phyloP scores from a whole-genome alignment of 2,888 invertebrate genomes.

The Tipula confusa region DNA sequence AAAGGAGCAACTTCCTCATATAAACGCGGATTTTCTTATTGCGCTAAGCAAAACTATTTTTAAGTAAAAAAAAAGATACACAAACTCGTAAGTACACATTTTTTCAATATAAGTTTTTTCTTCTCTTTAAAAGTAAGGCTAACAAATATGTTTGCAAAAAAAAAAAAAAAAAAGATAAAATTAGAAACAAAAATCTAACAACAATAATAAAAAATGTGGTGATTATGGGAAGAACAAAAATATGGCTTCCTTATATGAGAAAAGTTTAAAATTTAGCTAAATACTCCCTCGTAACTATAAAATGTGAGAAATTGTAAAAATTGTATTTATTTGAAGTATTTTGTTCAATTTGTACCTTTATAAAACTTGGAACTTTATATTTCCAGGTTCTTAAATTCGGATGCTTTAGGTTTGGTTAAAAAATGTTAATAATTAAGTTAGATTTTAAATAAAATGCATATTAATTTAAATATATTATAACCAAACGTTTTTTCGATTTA shows the following conservation, averaged over 20 bases:
- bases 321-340: too few species aligned
- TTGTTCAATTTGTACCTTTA: neutral
- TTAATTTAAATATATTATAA: too few species aligned
- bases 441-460: too few species aligned
- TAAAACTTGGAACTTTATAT: too few species aligned
- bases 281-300: too few species aligned
- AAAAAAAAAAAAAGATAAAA: conserved; percentile 4
- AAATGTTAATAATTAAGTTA: too few species aligned
- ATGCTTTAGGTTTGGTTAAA: too few species aligned
- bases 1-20: neutral
- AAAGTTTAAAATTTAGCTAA: neutral
- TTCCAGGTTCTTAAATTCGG: too few species aligned
- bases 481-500: too few species aligned
- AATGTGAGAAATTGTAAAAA: neutral
- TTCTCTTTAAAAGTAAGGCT: conserved; percentile 14
- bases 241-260: neutral
- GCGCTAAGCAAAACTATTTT: neutral
- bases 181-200: neutral
- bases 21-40: conserved; percentile 20
- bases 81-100: neutral
- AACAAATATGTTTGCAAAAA: neutral
- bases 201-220: neutral
- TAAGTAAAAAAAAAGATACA: neutral
- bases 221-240: neutral
- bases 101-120: neutral